Conservation (phyloP, 2,797 vertebrate species). For the Typhlichthys subterraneus region DNA sequence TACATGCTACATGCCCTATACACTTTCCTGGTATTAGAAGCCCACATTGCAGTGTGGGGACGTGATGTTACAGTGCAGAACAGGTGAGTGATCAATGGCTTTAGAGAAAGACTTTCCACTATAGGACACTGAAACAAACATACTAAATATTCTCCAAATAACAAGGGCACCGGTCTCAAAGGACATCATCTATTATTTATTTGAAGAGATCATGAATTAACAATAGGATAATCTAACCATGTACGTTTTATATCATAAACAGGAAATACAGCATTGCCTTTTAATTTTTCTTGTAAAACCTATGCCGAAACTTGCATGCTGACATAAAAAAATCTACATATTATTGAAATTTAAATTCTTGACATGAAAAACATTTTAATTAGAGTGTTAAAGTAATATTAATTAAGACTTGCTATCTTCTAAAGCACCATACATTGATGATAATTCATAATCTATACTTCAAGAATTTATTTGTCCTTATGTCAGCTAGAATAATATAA, state of each 20-base stretch:
- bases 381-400: constrained; percentile 12
- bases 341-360: constrained; percentile 22
- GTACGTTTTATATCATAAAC: constrained; percentile 75
- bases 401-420: background rate
- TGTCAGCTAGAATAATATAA: background rate
- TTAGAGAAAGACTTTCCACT: constrained; percentile 44
- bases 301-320: constrained; percentile 11
- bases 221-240: constrained; percentile 72
- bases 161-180: constrained; percentile 71
- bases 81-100: constrained; percentile 49
- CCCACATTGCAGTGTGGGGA: constrained; percentile 25
- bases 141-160: constrained; percentile 67
- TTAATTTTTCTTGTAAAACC: constrained; percentile 23
- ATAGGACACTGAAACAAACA: constrained; percentile 52
- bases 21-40: constrained; percentile 15
- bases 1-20: background rate
- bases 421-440: background rate
- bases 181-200: constrained; percentile 81
- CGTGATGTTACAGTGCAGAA: constrained; percentile 25
- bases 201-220: constrained; percentile 76
- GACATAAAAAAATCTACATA: constrained; percentile 26
- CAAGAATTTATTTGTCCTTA: background rate
- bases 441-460: constrained; percentile 6
- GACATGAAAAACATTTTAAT: background rate
- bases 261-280: constrained; percentile 54